A percentile compares a stretch with the other conserved stretches of the same genome.
phyloP scores from a whole-genome alignment of 1,140 invertebrate species.

The Centruroides vittatus region DNA sequence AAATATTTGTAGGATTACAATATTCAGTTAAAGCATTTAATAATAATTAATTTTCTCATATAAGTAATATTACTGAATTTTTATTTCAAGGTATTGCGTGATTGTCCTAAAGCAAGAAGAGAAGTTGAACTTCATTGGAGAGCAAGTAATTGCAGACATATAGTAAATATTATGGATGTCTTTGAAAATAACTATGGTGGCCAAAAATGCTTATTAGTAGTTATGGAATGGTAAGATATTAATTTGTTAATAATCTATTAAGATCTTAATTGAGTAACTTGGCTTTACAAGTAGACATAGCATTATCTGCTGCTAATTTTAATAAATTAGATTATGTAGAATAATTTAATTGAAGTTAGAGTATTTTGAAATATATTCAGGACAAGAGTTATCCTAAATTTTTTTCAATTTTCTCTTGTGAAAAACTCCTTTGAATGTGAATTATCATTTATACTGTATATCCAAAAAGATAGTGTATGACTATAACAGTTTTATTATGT shows the following conservation, averaged over 20 bases:
- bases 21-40: background rate
- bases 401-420: too few relatives aligned
- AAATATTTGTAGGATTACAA: background rate
- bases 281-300: too few relatives aligned
- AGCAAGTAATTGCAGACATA: slow-evolving; percentile 75
- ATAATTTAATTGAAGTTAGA: background rate
- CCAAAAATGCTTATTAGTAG: slow-evolving; percentile 78
- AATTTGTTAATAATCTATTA: background rate
- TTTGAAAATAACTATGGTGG: slow-evolving; percentile 89
- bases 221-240: slow-evolving; percentile 86
- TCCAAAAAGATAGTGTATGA: too few relatives aligned
- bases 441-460: too few relatives aligned
- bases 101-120: slow-evolving; percentile 75
- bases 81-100: slow-evolving; percentile 60
- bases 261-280: too few relatives aligned
- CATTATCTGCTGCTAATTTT: background rate
- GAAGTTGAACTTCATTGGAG: slow-evolving; percentile 94
- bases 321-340: background rate
- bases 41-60: slow-evolving; percentile 1
- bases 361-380: too few relatives aligned
- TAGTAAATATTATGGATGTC: slow-evolving; percentile 86
- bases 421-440: too few relatives aligned
- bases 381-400: too few relatives aligned
- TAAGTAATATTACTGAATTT: slow-evolving; percentile 3
- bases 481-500: too few relatives aligned